Conservation (phyloP, 1,140 invertebrate species). For the Paramacrobiotus metropolitanus region DNA sequence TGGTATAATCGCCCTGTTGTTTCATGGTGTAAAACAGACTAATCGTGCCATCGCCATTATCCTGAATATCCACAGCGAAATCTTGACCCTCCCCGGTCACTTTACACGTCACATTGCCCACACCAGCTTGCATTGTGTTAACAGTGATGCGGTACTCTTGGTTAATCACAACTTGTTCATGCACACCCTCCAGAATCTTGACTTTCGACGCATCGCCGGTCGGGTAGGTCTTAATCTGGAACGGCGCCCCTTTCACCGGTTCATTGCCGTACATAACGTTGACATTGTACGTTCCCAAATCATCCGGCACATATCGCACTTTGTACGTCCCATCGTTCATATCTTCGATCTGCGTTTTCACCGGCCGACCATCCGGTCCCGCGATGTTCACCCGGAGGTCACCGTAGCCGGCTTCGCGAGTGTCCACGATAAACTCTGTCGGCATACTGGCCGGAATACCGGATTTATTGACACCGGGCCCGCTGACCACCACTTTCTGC, state of each 20-base stretch:
- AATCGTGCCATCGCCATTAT: constrained; percentile 60
- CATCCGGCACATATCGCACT: constrained; percentile 52
- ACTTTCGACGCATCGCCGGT: constrained; percentile 25
- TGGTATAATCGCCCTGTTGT: constrained; percentile 55
- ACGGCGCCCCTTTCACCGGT: constrained; percentile 21
- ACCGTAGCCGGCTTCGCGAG: constrained; percentile 49
- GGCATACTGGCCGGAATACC: constrained; percentile 51
- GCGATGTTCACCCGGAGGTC: constrained; percentile 51
- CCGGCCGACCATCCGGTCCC: constrained; percentile 49
- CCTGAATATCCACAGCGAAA: constrained; percentile 57
- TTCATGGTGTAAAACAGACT: constrained; percentile 52
- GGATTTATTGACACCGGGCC: constrained; percentile 39
- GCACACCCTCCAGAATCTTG: constrained; percentile 32
- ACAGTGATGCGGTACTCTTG: constrained; percentile 58
- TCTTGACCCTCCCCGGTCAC: constrained; percentile 52
- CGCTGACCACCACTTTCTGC: constrained; percentile 44
- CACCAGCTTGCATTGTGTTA: constrained; percentile 57
- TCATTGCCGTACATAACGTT: constrained; percentile 52
- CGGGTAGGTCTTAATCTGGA: constrained; percentile 21
- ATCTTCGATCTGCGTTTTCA: constrained; percentile 43
- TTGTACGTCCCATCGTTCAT: constrained; percentile 47
- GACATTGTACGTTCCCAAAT: constrained; percentile 56
- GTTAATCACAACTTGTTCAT: constrained; percentile 38
- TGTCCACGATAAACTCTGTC: constrained; percentile 52
- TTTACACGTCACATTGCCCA: constrained; percentile 56